A percentile compares a stretch with the other conserved stretches of the same genome.
phyloP scores from a whole-genome alignment of 2,888 invertebrate genomes.

The Pasiphila rectangulata region DNA sequence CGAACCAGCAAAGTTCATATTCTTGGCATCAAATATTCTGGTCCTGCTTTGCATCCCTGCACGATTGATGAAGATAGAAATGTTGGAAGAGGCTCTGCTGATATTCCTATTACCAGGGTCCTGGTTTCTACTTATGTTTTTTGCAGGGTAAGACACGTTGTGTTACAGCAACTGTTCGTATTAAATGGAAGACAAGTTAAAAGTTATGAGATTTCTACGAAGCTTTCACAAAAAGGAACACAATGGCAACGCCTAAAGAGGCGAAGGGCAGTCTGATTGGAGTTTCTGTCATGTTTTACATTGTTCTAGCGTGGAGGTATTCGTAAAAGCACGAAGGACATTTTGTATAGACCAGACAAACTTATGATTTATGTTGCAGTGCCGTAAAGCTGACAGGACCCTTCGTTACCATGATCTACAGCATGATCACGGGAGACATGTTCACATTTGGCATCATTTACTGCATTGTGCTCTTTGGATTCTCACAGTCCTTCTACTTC shows the following conservation, averaged over 20 bases:
- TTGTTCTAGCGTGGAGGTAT: no score
- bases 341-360: no score
- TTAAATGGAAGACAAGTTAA: no score
- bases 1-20: constrained; percentile 97
- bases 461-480: constrained; percentile 95
- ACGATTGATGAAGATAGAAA: constrained; percentile 86
- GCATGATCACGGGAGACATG: constrained; percentile 99
- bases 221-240: no score
- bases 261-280: no score
- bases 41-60: constrained; percentile 95
- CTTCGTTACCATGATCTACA: constrained; percentile 99
- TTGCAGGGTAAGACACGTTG: constrained; percentile 90
- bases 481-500: constrained; percentile 97
- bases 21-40: constrained; percentile 93
- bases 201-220: no score
- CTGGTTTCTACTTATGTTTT: constrained; percentile 99
- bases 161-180: background rate
- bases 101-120: constrained; percentile 96
- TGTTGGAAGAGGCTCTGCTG: constrained; percentile 94
- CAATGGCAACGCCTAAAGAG: no score
- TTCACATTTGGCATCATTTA: constrained; percentile 99
- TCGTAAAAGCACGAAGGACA: no score
- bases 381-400: constrained; percentile 97
- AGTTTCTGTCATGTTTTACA: no score
- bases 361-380: constrained; percentile 76